Percentiles rank a stretch among this genome's conserved stretches.
phyloP scores from a whole-genome alignment of 1,140 invertebrate genomes.

The Glossosoma conforme region DNA sequence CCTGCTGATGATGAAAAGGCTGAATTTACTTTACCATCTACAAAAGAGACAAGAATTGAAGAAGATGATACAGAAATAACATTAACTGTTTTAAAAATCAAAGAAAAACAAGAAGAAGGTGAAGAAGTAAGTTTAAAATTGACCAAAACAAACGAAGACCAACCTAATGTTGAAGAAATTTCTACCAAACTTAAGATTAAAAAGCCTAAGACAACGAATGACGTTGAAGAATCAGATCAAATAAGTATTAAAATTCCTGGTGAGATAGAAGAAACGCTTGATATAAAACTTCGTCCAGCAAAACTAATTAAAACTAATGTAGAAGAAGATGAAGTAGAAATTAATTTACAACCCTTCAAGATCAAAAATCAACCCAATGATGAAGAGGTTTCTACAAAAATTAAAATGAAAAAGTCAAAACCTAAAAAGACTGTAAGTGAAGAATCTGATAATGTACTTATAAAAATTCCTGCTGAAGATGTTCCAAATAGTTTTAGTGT shows the following conservation, averaged over 20 bases:
- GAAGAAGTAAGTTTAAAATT: conserved; percentile 27
- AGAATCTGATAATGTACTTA: conserved; percentile 33
- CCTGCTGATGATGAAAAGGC: too few species aligned
- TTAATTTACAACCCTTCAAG: background rate
- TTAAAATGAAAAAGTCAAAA: conserved; percentile 36
- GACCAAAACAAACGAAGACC: conserved; percentile 35
- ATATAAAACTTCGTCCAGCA: too few species aligned
- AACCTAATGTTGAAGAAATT: too few species aligned
- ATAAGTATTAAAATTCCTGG: conserved; percentile 31
- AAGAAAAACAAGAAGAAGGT: conserved; percentile 45
- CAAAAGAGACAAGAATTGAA: background rate
- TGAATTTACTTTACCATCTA: too few species aligned
- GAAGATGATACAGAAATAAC: background rate
- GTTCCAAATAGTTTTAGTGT: conserved; percentile 48
- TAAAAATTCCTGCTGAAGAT: conserved; percentile 37
- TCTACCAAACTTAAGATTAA: conserved; percentile 36
- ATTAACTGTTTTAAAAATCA: background rate
- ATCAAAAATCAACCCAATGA: background rate
- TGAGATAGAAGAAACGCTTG: too few species aligned
- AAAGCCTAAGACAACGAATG: conserved; percentile 32
- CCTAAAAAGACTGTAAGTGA: conserved; percentile 27
- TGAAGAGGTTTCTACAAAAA: conserved; percentile 30
- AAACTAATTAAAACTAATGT: too few species aligned
- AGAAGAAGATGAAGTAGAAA: conserved; percentile 38
- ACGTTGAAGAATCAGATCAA: conserved; percentile 32